Evolutionary conservation across 2,888 invertebrate species (phyloP), one percentile per base, ranked within the genome.

Genomic region (Platypus cylindrus): DNA sequence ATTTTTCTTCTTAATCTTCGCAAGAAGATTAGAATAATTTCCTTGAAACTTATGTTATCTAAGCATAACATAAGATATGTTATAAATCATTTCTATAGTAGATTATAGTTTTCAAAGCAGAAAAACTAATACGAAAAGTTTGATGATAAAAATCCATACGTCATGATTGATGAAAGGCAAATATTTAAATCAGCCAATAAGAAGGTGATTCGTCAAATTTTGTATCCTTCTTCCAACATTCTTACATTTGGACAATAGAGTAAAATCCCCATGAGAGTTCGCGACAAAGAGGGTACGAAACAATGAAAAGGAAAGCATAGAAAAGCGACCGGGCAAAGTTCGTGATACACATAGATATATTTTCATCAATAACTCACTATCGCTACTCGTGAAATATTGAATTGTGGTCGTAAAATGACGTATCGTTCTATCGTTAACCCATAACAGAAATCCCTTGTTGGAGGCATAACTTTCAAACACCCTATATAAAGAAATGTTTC

Each of bases 281-380:
- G 50, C 49, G 52, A 53, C 52, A 53, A 50, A 45, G 47, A 46
- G 47, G 48, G 39, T 41, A 47, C 45, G 48, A 49, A 48, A 48
- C 47, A 48, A 47, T 46, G 44, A 40, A 40, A 45, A 42, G 45
- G 43, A 43, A 48, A 41, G 45, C 12, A 18, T 18, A 17, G 24
- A 32, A 44, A 46, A 46, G 46, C 38, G 42, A 36, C 36, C 38
- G 45, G 38, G 36, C 36, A 43, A 45, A 45, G 48, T 42, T 42
- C 47, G 49, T 47, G 51, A 49, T 48, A 52, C 47, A 48, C 46
- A 48, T 33, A 42, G 38, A 38, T 42, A 42, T 42, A 38, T 37
- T 48, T 52, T 52, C 53, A 53, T 53, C 53, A 53, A 53, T 53
- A 53, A 53, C 52, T 50, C 48, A 50, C 51, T 53, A 53, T 53